Evolutionary conservation across 2,113 vertebrate species (phyloP).

Genomic region (Uropsilus gracilis): DNA sequence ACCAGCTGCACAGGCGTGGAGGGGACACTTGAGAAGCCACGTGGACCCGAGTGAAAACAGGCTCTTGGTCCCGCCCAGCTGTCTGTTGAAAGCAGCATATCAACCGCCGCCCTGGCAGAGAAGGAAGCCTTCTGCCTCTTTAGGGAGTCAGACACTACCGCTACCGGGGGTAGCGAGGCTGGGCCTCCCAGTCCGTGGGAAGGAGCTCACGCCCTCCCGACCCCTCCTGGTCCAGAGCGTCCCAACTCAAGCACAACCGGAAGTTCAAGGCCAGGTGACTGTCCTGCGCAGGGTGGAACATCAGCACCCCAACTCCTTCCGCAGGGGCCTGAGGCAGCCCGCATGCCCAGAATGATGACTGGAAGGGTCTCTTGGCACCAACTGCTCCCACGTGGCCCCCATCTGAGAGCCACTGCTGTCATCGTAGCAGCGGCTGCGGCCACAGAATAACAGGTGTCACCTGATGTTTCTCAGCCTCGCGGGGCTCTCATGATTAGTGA

Average conservation of each 20-base stretch:
- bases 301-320: no score
- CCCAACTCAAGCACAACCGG: not conserved
- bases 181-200: not conserved
- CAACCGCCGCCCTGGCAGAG: not conserved
- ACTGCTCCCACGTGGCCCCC: no score
- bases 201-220: not conserved
- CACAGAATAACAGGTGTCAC: no score
- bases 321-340: not conserved
- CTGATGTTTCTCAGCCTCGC: no score
- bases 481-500: no score
- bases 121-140: not conserved
- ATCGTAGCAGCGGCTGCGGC: no score
- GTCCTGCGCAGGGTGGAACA: no score
- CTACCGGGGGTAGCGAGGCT: not conserved
- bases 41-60: accelerated
- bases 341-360: not conserved
- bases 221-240: not conserved
- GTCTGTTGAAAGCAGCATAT: not conserved
- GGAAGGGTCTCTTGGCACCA: no score
- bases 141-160: not conserved
- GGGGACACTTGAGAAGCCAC: not conserved
- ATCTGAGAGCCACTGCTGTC: no score
- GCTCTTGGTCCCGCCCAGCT: not conserved
- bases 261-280: not conserved
- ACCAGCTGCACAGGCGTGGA: not conserved